Percentiles rank a stretch among this genome's conserved stretches.
Conservation (phyloP, 2,888 invertebrate genomes). For the Calameuta pallipes region DNA sequence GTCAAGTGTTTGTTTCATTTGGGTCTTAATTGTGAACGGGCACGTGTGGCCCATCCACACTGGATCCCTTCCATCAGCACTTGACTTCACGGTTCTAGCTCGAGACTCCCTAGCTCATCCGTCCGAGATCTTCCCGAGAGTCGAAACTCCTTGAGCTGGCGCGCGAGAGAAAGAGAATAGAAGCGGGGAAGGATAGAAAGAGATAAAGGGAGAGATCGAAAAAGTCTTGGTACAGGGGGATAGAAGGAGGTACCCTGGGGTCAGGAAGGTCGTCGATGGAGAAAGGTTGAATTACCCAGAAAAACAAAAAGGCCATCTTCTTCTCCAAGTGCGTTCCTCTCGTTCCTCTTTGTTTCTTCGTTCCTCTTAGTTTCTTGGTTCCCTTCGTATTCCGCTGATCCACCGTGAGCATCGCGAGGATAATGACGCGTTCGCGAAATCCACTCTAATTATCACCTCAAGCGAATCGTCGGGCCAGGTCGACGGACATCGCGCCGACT, state of each 20-base stretch:
- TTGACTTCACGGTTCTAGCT: neutral
- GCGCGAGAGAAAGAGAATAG: neutral
- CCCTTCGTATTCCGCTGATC: neutral
- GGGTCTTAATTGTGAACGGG: conserved; percentile 11
- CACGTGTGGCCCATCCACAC: neutral
- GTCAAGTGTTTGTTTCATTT: conserved; percentile 13
- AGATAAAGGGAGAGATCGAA: conserved; percentile 1
- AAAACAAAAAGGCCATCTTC: neutral
- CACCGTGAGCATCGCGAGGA: neutral
- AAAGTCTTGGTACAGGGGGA: neutral
- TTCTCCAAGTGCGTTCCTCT: neutral
- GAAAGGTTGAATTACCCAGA: conserved; percentile 7
- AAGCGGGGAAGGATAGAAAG: neutral
- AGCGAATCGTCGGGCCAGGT: conserved; percentile 4
- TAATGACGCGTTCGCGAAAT: conserved; percentile 13
- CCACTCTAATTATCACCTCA: conserved; percentile 28
- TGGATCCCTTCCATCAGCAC: neutral
- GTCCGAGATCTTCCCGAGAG: neutral
- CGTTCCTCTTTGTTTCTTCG: neutral
- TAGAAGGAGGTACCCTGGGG: neutral
- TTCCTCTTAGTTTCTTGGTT: neutral
- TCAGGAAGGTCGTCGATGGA: conserved; percentile 7
- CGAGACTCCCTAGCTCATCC: neutral
- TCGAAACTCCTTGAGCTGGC: neutral
- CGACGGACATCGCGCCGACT: neutral